phyloP scores from a whole-genome alignment of 2,113 vertebrate genomes.

The Dasyornis broadbenti region DNA sequence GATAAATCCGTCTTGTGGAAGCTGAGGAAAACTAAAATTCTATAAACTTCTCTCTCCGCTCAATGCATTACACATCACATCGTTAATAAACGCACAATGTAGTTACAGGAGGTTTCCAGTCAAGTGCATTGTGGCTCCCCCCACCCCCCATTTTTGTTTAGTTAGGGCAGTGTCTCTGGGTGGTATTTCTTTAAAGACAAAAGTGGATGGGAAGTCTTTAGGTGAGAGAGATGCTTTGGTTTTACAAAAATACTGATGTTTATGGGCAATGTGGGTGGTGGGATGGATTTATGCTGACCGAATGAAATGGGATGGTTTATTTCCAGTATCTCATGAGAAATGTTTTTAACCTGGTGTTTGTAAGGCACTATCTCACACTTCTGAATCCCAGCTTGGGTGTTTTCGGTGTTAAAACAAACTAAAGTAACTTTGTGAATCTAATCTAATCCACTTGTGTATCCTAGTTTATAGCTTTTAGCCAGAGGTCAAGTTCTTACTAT shows the following conservation, averaged over 20 bases:
- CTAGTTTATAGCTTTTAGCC: neutral
- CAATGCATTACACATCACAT: accelerated
- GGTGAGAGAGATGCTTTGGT: neutral
- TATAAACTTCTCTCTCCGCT: accelerated
- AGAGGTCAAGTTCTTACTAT: neutral
- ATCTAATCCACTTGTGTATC: neutral
- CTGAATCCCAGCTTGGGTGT: neutral
- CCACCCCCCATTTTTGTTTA: accelerated
- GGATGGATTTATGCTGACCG: neutral
- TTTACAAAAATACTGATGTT: accelerated
- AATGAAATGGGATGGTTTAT: neutral
- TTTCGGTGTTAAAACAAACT: neutral
- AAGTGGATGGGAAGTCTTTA: neutral
- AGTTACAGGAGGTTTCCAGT: accelerated
- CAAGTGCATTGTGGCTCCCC: accelerated
- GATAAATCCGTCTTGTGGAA: accelerated
- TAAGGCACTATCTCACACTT: accelerated
- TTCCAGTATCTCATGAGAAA: neutral
- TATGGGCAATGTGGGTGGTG: neutral
- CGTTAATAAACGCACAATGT: accelerated
- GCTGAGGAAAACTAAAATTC: neutral
- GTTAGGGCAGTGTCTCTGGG: accelerated
- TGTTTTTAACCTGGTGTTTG: neutral
- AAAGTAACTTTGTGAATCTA: neutral
- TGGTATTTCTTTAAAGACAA: neutral